Conservation (phyloP, 2,113 vertebrate species). For the Peromyscus polionotus region DNA sequence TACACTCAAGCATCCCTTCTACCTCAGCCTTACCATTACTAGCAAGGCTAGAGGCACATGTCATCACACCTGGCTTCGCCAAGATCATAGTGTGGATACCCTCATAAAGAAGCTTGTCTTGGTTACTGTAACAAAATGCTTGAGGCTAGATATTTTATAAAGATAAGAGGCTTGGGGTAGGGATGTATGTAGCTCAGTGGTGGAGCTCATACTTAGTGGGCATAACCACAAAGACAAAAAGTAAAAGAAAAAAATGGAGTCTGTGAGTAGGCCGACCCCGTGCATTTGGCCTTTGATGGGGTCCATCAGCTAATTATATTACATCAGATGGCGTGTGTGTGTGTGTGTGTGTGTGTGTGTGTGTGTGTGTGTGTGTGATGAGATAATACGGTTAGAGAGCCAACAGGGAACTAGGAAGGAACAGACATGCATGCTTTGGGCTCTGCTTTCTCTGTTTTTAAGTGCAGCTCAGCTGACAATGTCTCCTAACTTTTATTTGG, state of each 20-base stretch:
- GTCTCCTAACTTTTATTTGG: not conserved
- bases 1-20: not conserved
- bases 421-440: not conserved
- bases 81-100: not conserved
- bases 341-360: too few relatives aligned
- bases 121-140: not conserved
- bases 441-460: slow-evolving; percentile 27
- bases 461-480: not conserved
- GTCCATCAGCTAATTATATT: not conserved
- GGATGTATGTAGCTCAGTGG: not conserved
- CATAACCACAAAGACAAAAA: not conserved
- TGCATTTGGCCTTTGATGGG: not conserved
- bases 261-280: not conserved
- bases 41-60: not conserved
- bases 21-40: not conserved
- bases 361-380: too few relatives aligned
- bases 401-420: not conserved
- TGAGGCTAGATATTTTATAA: not conserved
- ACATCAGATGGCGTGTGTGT: not conserved
- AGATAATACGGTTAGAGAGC: not conserved
- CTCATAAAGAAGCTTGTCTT: not conserved
- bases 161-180: not conserved
- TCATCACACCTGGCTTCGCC: not conserved
- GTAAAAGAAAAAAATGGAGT: not conserved
- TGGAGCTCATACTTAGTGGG: not conserved